phyloP scores from a whole-genome alignment of 2,888 invertebrate species.

The Epicampocera succincta region DNA sequence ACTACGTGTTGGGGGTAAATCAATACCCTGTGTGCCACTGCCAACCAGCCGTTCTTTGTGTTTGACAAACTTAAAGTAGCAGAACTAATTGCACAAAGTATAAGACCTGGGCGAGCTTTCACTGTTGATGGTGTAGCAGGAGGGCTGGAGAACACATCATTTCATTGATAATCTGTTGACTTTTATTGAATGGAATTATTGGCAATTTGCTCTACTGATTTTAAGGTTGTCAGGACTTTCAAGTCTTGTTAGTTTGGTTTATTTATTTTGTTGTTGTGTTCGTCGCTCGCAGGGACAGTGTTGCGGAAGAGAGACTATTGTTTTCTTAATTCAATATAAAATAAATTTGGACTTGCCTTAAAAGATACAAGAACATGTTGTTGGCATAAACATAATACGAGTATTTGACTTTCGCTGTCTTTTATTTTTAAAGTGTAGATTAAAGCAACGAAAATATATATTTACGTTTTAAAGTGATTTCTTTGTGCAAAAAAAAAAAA shows the following conservation, averaged over 20 bases:
- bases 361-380: no score
- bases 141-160: constrained; percentile 19
- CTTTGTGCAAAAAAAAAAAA: no score
- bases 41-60: background rate
- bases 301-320: constrained; percentile 6
- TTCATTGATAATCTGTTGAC: constrained; percentile 63
- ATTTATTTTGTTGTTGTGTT: constrained; percentile 62
- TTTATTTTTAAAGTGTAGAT: no score
- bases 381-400: no score
- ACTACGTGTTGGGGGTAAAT: constrained; percentile 49
- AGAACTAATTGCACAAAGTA: background rate
- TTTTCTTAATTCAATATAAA: constrained; percentile 46
- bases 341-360: constrained; percentile 3
- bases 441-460: no score
- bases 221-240: background rate
- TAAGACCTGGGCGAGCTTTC: background rate
- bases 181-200: constrained; percentile 44
- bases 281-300: constrained; percentile 19
- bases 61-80: background rate
- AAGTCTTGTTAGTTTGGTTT: constrained; percentile 28
- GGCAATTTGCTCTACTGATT: constrained; percentile 36
- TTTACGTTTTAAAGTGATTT: no score
- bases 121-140: background rate
- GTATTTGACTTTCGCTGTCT: no score
- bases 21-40: background rate